A percentile compares a stretch with the other conserved stretches of the same genome.
phyloP scores from a whole-genome alignment of 2,797 vertebrate species.

The Brachymystax lenok region DNA sequence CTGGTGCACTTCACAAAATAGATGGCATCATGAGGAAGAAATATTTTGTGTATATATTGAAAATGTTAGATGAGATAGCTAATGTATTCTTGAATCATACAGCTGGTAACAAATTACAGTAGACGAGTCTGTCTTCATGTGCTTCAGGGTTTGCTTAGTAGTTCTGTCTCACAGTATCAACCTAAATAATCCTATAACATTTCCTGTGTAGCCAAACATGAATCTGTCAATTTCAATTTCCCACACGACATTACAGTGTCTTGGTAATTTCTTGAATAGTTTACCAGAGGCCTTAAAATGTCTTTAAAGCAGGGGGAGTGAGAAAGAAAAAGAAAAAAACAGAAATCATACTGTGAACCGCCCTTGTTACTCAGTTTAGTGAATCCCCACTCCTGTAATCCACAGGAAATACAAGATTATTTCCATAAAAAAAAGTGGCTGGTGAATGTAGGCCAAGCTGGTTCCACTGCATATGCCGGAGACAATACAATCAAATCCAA shows the following conservation, averaged over 20 bases:
- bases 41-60: too few relatives aligned
- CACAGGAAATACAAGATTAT: conserved; percentile 64
- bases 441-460: conserved; percentile 62
- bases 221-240: conserved; percentile 61
- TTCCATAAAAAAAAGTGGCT: conserved; percentile 52
- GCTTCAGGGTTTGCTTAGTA: background rate
- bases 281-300: conserved; percentile 14
- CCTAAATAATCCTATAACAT: conserved; percentile 31
- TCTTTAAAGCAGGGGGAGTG: background rate
- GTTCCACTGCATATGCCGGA: conserved; percentile 43
- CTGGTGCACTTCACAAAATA: too few relatives aligned
- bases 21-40: too few relatives aligned
- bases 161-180: conserved; percentile 16
- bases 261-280: conserved; percentile 7
- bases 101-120: conserved; percentile 22
- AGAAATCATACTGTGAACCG: conserved; percentile 46
- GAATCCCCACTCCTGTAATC: conserved; percentile 57
- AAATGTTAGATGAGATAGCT: too few relatives aligned
- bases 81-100: too few relatives aligned
- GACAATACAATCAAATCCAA: conserved; percentile 41
- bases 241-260: conserved; percentile 53
- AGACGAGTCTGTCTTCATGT: background rate
- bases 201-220: conserved; percentile 45
- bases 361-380: conserved; percentile 49
- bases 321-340: background rate